Evolutionary conservation across 2,113 vertebrate species (phyloP).

Genomic region (Murina feae): DNA sequence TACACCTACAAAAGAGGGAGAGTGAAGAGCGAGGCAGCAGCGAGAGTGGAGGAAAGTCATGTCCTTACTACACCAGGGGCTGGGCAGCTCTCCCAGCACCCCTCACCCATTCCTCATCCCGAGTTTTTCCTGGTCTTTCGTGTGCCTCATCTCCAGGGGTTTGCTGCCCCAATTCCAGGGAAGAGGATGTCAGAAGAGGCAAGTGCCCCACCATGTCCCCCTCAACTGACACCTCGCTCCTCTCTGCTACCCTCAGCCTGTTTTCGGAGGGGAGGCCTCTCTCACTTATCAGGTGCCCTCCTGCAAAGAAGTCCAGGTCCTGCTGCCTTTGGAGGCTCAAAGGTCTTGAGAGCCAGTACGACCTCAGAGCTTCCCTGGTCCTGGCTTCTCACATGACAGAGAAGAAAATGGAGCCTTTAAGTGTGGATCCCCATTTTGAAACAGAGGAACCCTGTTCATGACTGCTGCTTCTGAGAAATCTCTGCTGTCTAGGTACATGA

Average conservation of each 20-base stretch:
- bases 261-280: background rate
- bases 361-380: background rate
- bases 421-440: background rate
- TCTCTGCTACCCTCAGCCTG: background rate
- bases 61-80: too few species aligned
- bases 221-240: rapidly evolving
- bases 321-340: background rate
- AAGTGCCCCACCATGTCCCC: rapidly evolving
- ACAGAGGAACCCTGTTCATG: background rate
- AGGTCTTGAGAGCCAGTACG: background rate
- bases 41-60: rapidly evolving
- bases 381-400: background rate
- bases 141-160: background rate
- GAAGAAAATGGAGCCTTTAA: background rate
- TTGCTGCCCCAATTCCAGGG: background rate
- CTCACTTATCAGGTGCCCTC: too few species aligned
- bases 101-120: background rate
- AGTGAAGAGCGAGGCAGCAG: background rate
- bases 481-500: background rate
- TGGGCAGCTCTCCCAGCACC: rapidly evolving
- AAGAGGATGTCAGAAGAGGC: slow-evolving; percentile 1
- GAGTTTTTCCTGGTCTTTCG: background rate
- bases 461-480: background rate
- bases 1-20: too few species aligned
- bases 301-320: background rate